A percentile compares a stretch with the other conserved stretches of the same genome.
Conservation (phyloP, 2,888 invertebrate species). For the Argyresthia goedartella region DNA sequence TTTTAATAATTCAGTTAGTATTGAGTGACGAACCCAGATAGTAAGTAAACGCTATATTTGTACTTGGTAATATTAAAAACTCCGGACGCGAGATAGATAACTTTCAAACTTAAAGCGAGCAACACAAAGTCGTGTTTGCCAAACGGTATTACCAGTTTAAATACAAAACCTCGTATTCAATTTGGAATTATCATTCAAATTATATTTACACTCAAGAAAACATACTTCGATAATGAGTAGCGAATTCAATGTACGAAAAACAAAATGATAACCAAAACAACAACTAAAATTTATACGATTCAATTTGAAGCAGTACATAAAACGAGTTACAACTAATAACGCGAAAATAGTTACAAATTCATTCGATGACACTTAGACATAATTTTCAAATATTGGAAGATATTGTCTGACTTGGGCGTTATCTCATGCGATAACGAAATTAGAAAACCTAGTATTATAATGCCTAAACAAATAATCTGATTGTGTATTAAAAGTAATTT, state of each 20-base stretch:
- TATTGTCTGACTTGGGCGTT: constrained; percentile 41
- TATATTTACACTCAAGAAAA: constrained; percentile 36
- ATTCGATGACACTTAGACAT: constrained; percentile 35
- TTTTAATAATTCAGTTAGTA: neutral
- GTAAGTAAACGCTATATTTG: constrained; percentile 54
- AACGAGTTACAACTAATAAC: constrained; percentile 54
- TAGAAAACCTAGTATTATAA: constrained; percentile 33
- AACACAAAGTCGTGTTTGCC: constrained; percentile 13
- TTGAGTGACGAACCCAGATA: constrained; percentile 20
- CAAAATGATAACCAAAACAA: neutral
- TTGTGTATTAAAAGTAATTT: neutral
- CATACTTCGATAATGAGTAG: constrained; percentile 1
- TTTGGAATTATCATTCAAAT: constrained; percentile 24
- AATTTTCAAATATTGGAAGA: constrained; percentile 46
- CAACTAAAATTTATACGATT: constrained; percentile 16
- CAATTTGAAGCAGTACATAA: constrained; percentile 47
- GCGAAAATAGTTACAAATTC: constrained; percentile 38
- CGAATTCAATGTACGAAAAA: neutral
- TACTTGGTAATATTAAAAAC: constrained; percentile 51
- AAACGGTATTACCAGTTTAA: constrained; percentile 9
- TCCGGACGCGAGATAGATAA: constrained; percentile 45
- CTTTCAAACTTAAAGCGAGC: constrained; percentile 33
- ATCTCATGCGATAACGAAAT: constrained; percentile 16
- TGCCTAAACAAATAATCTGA: constrained; percentile 31
- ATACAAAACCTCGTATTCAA: constrained; percentile 18